phyloP scores from a whole-genome alignment of 2,113 vertebrate species.

The Callopanchax toddi region DNA sequence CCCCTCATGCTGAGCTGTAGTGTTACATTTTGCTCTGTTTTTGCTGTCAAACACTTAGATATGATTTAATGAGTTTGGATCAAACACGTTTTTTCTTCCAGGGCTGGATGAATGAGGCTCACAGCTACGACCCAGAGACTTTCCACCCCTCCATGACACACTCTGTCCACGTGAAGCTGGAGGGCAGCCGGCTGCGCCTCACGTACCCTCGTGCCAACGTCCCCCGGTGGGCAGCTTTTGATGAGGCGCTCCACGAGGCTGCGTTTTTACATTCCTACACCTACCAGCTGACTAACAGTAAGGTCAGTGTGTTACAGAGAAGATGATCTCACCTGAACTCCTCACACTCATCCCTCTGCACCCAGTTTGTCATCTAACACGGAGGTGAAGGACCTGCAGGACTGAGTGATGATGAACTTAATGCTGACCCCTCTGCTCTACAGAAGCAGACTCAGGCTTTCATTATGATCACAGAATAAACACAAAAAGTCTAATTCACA shows the following conservation, averaged over 20 bases:
- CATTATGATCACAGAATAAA: slow-evolving; percentile 9
- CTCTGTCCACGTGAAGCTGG: slow-evolving; percentile 81
- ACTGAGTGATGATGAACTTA: slow-evolving; percentile 43
- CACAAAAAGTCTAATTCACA: neutral
- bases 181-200: slow-evolving; percentile 77
- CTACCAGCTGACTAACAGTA: slow-evolving; percentile 79
- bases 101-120: slow-evolving; percentile 90
- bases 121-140: slow-evolving; percentile 81
- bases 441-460: neutral
- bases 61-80: neutral
- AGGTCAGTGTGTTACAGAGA: slow-evolving; percentile 68
- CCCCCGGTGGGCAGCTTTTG: slow-evolving; percentile 77
- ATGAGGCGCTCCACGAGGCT: slow-evolving; percentile 72
- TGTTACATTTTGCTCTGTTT: slow-evolving; percentile 26
- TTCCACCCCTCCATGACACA: slow-evolving; percentile 82
- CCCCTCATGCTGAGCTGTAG: slow-evolving; percentile 56
- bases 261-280: slow-evolving; percentile 70
- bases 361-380: slow-evolving; percentile 54
- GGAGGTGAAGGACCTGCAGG: slow-evolving; percentile 39
- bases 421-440: slow-evolving; percentile 22
- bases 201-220: slow-evolving; percentile 81
- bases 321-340: slow-evolving; percentile 1
- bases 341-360: slow-evolving; percentile 46
- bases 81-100: slow-evolving; percentile 44
- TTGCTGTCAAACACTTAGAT: neutral